These are phyloP conservation scores for Apis mellifera DNA, from an alignment of 1,140 invertebrate species.

Conservation along the genomic window Amel_HAv3.1 CM009940.2:5192501-5193000, in stretches of 20 bases:
- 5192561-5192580: slow-evolving; percentile 28
- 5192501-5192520: too few relatives aligned
- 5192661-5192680: not conserved
- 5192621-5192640: slow-evolving; percentile 30
- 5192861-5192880: slow-evolving; percentile 76
- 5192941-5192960: slow-evolving; percentile 68
- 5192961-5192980: slow-evolving; percentile 85
- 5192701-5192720: not conserved
- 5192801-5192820: slow-evolving; percentile 93
- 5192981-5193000: slow-evolving; percentile 84
- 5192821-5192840: slow-evolving; percentile 87
- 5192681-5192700: not conserved
- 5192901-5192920: slow-evolving; percentile 70
- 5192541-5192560: not conserved
- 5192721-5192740: slow-evolving; percentile 23
- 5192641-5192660: not conserved
- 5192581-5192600: slow-evolving; percentile 68
- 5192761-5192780: slow-evolving; percentile 83
- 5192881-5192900: slow-evolving; percentile 70
- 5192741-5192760: slow-evolving; percentile 88
- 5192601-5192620: slow-evolving; percentile 29
- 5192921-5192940: slow-evolving; percentile 71
- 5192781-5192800: slow-evolving; percentile 86
- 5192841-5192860: slow-evolving; percentile 77
- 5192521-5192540: not conserved